These are phyloP conservation scores for Blastobasis lacticolella DNA, from an alignment of 2,888 invertebrate genomes.

Conservation along the genomic window DNA sequence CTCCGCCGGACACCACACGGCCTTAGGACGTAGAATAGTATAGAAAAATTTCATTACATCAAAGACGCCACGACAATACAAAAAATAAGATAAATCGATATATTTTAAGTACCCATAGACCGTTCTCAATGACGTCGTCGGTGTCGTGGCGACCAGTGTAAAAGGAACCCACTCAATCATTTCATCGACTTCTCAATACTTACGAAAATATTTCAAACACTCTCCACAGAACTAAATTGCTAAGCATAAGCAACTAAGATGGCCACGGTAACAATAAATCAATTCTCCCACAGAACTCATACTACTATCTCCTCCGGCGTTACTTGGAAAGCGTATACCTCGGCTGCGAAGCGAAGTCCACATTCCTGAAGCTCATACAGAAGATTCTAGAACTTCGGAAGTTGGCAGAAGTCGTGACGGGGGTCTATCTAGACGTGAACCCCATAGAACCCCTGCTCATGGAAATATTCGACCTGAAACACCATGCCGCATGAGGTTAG, in stretches of 20 bases:
- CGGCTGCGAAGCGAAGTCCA: slow-evolving; percentile 90
- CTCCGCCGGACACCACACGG: no score
- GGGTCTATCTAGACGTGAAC: slow-evolving; percentile 93
- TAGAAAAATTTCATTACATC: no score
- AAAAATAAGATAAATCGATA: background rate
- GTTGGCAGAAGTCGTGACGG: slow-evolving; percentile 92
- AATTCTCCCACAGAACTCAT: slow-evolving; percentile 80
- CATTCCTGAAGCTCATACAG: slow-evolving; percentile 90
- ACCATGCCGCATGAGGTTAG: slow-evolving; percentile 43
- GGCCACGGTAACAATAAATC: no score
- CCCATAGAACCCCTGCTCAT: slow-evolving; percentile 95
- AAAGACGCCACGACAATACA: background rate
- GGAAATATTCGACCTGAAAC: slow-evolving; percentile 95
- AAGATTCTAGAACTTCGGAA: slow-evolving; percentile 92
- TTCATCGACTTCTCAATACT: no score
- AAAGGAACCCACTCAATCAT: no score
- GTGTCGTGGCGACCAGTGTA: no score
- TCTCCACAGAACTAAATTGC: no score
- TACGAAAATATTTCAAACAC: no score
- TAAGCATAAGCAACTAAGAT: no score
- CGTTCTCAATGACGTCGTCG: no score
- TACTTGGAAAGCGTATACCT: slow-evolving; percentile 88
- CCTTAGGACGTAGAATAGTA: background rate
- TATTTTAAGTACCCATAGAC: background rate
- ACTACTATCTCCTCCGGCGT: slow-evolving; percentile 89